Evolutionary conservation across 2,888 invertebrate species (phyloP).

Genomic region (Microplitis deprimator): DNA sequence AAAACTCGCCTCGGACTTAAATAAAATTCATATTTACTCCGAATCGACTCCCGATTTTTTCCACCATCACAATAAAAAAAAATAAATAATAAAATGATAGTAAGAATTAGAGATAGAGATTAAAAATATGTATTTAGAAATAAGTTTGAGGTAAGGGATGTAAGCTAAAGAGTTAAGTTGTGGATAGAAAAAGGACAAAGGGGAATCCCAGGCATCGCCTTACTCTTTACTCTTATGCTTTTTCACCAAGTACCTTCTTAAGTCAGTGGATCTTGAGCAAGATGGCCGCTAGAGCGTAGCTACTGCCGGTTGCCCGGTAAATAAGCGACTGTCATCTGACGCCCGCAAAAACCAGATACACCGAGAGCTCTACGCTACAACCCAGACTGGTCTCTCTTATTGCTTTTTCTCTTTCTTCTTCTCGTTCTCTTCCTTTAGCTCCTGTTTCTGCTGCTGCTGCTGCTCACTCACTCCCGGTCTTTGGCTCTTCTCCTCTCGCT

Average conservation of each 20-base stretch:
- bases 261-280: constrained; percentile 65
- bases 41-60: too few species aligned
- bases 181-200: constrained; percentile 33
- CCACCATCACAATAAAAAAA: not conserved
- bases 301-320: constrained; percentile 58
- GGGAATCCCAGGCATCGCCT: constrained; percentile 46
- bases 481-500: constrained; percentile 15
- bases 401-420: constrained; percentile 24
- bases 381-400: constrained; percentile 48
- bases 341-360: constrained; percentile 70
- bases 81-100: not conserved
- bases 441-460: not conserved
- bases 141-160: not conserved
- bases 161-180: not conserved
- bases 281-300: constrained; percentile 64
- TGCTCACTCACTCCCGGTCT: constrained; percentile 6
- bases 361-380: constrained; percentile 40
- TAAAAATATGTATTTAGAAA: not conserved
- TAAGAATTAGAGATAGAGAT: not conserved
- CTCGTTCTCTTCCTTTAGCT: constrained; percentile 20
- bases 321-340: constrained; percentile 71
- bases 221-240: constrained; percentile 28
- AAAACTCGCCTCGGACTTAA: too few species aligned
- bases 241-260: constrained; percentile 59
- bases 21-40: too few species aligned